These are phyloP conservation scores for Drosophila sproati DNA, from an alignment of 1,140 invertebrate genomes.

Conservation along the genomic window DNA sequence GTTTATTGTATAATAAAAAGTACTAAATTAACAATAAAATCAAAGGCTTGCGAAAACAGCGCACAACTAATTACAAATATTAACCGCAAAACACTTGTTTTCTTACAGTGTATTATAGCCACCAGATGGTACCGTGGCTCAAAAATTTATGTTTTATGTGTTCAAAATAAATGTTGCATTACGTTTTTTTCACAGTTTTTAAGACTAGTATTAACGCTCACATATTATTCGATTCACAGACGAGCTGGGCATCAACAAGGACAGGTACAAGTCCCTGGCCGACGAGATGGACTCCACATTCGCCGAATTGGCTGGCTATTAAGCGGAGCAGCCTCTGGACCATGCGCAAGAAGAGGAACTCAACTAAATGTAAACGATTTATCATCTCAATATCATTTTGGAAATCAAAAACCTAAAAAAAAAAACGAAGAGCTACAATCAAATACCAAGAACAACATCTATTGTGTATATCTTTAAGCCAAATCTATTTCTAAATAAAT, in stretches of 20 bases:
- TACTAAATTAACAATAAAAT: constrained; percentile 43
- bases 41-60: constrained; percentile 71
- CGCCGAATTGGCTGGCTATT: constrained; percentile 96
- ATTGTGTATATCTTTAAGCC: constrained; percentile 77
- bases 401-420: constrained; percentile 16
- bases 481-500: constrained; percentile 81
- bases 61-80: constrained; percentile 36
- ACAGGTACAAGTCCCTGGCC: constrained; percentile 98
- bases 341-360: constrained; percentile 53
- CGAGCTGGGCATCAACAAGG: constrained; percentile 99
- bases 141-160: constrained; percentile 37
- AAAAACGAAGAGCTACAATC: constrained; percentile 30
- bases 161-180: constrained; percentile 58
- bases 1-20: constrained; percentile 32
- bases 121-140: constrained; percentile 27
- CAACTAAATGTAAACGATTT: constrained; percentile 75
- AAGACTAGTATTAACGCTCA: constrained; percentile 22
- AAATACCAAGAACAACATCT: constrained; percentile 77
- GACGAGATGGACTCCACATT: constrained; percentile 99
- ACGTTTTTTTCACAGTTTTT: constrained; percentile 19
- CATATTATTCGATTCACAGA: constrained; percentile 87
- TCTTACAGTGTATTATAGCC: constrained; percentile 47
- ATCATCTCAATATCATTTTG: constrained; percentile 70
- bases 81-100: constrained; percentile 19
- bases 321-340: constrained; percentile 75